Evolutionary conservation across 2,113 vertebrate species (phyloP).

Genomic region (Seriola aureovittata): DNA sequence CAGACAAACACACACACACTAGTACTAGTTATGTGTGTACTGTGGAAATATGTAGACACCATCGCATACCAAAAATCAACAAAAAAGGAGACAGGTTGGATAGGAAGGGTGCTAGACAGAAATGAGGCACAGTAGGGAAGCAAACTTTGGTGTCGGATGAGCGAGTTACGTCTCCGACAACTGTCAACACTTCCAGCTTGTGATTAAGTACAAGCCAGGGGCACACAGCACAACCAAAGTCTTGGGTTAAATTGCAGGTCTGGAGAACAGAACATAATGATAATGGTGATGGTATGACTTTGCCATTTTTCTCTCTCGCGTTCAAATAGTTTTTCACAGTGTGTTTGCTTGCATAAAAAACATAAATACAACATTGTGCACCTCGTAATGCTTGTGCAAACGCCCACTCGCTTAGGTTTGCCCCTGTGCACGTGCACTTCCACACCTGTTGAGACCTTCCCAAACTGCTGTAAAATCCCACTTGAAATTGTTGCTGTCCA

Average conservation of each 20-base stretch:
- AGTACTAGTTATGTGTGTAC: neutral
- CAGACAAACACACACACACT: no score
- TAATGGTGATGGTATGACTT: neutral
- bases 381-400: neutral
- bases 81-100: neutral
- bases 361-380: neutral
- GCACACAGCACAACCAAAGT: constrained; percentile 14
- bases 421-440: neutral
- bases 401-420: neutral
- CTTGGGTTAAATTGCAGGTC: constrained; percentile 38
- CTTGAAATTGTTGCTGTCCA: constrained; percentile 32
- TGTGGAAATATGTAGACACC: neutral
- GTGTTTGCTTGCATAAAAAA: constrained; percentile 13
- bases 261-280: neutral
- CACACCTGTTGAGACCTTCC: constrained; percentile 46
- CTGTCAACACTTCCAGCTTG: constrained; percentile 41
- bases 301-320: neutral
- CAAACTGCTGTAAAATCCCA: constrained; percentile 40
- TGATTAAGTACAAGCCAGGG: constrained; percentile 18
- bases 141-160: constrained; percentile 7
- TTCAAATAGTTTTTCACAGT: neutral
- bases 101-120: constrained; percentile 1
- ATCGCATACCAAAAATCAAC: neutral
- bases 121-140: neutral
- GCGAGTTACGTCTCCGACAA: neutral